These are phyloP conservation scores for Caiman crocodilus DNA, from an alignment of 2,797 vertebrate genomes.

Conservation along the genomic window DNA sequence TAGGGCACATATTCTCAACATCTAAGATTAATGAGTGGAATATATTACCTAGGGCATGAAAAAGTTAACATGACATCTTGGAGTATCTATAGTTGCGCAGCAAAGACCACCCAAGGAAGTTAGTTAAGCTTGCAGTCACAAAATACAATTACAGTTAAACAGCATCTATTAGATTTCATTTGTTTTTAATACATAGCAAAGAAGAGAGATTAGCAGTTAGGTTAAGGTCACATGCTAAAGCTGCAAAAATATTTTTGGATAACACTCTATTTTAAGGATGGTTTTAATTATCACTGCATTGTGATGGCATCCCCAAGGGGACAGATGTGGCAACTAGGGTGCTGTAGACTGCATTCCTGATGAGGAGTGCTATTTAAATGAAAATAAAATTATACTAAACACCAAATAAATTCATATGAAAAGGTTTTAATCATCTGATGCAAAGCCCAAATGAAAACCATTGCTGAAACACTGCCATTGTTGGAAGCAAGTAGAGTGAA, in stretches of 20 bases:
- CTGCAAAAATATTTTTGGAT: slow-evolving; percentile 31
- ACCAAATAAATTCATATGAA: slow-evolving; percentile 49
- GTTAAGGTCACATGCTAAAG: slow-evolving; percentile 35
- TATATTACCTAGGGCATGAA: neutral
- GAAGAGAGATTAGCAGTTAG: slow-evolving; percentile 16
- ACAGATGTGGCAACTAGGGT: slow-evolving; percentile 9
- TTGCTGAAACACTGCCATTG: neutral
- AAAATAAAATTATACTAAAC: slow-evolving; percentile 27
- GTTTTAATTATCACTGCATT: slow-evolving; percentile 67
- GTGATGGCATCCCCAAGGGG: slow-evolving; percentile 19
- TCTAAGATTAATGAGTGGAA: too few species aligned
- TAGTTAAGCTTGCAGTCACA: neutral
- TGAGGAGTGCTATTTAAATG: slow-evolving; percentile 34
- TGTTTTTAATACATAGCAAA: slow-evolving; percentile 11
- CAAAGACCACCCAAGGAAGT: neutral
- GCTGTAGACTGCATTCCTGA: slow-evolving; percentile 16
- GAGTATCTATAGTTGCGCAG: neutral
- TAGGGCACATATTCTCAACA: too few species aligned
- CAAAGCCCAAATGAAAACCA: slow-evolving; percentile 18
- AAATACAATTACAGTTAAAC: neutral
- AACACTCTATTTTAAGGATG: slow-evolving; percentile 42
- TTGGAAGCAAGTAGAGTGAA: neutral
- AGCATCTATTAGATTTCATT: neutral
- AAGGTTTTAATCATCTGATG: slow-evolving; percentile 40
- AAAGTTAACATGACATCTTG: neutral